A percentile compares a stretch with the other conserved stretches of the same genome.
Conservation (phyloP, 2,797 vertebrate species). For the Crocodylus rhombifer region DNA sequence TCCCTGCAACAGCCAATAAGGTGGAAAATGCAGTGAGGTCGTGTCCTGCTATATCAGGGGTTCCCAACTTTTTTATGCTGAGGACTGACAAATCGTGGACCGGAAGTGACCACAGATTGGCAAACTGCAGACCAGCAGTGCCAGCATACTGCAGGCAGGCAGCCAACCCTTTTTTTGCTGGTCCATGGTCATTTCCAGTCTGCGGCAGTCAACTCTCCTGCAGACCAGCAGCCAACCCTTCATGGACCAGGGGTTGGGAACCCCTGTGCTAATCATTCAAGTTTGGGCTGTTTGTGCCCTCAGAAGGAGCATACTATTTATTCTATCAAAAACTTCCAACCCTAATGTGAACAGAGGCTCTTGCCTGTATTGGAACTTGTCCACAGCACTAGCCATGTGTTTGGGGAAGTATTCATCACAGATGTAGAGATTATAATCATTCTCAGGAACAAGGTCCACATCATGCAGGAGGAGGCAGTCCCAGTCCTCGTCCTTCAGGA, state of each 20-base stretch:
- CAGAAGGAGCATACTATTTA: background rate
- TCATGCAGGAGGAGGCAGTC: slow-evolving; percentile 80
- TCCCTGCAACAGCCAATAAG: background rate
- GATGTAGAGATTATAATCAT: slow-evolving; percentile 79
- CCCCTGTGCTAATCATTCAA: too few relatives aligned
- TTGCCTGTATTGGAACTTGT: slow-evolving; percentile 81
- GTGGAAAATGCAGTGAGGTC: background rate
- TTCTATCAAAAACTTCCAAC: background rate
- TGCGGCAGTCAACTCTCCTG: too few relatives aligned
- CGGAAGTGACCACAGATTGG: too few relatives aligned
- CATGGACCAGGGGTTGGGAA: too few relatives aligned
- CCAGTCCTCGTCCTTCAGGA: slow-evolving; percentile 81
- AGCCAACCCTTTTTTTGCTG: too few relatives aligned
- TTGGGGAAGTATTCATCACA: slow-evolving; percentile 79
- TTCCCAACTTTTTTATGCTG: too few relatives aligned
- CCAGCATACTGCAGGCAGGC: too few relatives aligned
- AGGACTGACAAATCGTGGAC: too few relatives aligned
- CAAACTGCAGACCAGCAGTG: too few relatives aligned
- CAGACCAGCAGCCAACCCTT: too few relatives aligned
- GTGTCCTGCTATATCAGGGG: background rate
- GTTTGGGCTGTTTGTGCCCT: background rate
- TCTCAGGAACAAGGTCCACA: slow-evolving; percentile 78
- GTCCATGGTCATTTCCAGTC: too few relatives aligned
- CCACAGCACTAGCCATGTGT: slow-evolving; percentile 79
- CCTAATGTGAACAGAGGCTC: background rate